Percentiles rank a stretch among this genome's conserved stretches.
Evolutionary conservation across 2,888 invertebrate species (phyloP).

Genomic region (Limnephilus auricula): DNA sequence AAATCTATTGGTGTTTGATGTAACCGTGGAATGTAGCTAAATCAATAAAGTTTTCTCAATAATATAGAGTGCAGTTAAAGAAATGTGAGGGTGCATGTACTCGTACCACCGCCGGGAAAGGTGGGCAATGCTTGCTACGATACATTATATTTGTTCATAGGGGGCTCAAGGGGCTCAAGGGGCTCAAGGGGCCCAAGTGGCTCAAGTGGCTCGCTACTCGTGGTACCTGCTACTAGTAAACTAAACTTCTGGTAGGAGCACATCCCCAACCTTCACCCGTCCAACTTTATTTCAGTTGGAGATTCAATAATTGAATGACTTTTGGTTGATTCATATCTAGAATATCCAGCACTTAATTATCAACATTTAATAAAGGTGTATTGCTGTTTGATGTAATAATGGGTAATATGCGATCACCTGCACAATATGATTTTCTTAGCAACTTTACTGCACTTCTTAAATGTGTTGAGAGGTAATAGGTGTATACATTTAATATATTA

Average conservation of each 20-base stretch:
- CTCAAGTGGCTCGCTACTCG: neutral
- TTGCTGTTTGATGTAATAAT: conserved; percentile 65
- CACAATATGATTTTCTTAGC: conserved; percentile 66
- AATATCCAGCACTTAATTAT: conserved; percentile 62
- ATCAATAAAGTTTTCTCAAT: conserved; percentile 52
- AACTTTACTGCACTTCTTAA: conserved; percentile 66
- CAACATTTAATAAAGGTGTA: conserved; percentile 60
- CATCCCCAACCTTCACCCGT: conserved; percentile 49
- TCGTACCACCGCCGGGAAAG: neutral
- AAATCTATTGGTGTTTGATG: conserved; percentile 66
- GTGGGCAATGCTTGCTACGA: neutral
- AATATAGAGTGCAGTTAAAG: conserved; percentile 52
- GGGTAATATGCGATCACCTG: conserved; percentile 65
- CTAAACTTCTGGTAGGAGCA: neutral
- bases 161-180: neutral
- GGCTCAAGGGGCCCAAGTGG: neutral
- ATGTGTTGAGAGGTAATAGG: conserved; percentile 66
- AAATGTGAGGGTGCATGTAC: neutral
- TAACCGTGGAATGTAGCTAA: conserved; percentile 64
- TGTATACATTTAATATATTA: conserved; percentile 66
- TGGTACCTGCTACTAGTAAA: conserved; percentile 20
- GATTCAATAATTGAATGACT: conserved; percentile 31
- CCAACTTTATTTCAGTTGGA: conserved; percentile 47
- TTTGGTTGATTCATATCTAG: conserved; percentile 41
- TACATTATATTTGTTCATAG: neutral